phyloP scores from a whole-genome alignment of 2,113 vertebrate genomes.

The Gavialis gangeticus region DNA sequence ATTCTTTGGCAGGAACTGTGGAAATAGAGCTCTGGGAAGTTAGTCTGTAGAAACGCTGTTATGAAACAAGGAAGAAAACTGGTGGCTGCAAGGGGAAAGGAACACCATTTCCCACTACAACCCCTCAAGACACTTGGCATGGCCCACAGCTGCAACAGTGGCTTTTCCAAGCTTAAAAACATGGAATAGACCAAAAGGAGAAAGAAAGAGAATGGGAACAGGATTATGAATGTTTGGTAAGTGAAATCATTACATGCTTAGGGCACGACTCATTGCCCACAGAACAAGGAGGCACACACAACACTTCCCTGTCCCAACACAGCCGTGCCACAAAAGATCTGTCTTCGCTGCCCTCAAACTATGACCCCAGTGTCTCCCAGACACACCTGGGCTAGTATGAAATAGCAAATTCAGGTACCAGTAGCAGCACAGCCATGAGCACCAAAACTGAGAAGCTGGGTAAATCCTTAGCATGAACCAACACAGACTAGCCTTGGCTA shows the following conservation, averaged over 20 bases:
- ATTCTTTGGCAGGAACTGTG: constrained; percentile 88
- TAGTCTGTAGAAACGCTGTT: neutral
- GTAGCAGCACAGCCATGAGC: too few species aligned
- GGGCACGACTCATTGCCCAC: neutral
- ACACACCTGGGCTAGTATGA: too few species aligned
- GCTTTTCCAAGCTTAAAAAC: neutral
- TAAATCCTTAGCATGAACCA: too few species aligned
- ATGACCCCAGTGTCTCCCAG: too few species aligned
- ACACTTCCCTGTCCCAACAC: neutral
- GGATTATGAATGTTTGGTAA: neutral
- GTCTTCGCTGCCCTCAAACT: too few species aligned
- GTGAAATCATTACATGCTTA: neutral
- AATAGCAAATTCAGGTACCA: too few species aligned
- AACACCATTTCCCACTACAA: neutral
- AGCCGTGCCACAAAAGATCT: neutral
- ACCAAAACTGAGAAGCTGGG: too few species aligned
- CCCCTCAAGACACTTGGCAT: neutral
- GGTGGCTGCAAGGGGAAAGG: accelerated
- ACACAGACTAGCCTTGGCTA: too few species aligned
- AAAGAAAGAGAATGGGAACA: neutral
- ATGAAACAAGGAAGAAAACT: neutral
- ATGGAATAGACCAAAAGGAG: neutral
- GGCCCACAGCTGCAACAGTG: neutral
- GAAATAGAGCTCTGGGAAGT: constrained; percentile 11
- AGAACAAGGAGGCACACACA: neutral